Percentiles rank a stretch among this genome's conserved stretches.
Evolutionary conservation across 2,113 vertebrate species (phyloP).

Genomic region (Gymnorhina tibicen): DNA sequence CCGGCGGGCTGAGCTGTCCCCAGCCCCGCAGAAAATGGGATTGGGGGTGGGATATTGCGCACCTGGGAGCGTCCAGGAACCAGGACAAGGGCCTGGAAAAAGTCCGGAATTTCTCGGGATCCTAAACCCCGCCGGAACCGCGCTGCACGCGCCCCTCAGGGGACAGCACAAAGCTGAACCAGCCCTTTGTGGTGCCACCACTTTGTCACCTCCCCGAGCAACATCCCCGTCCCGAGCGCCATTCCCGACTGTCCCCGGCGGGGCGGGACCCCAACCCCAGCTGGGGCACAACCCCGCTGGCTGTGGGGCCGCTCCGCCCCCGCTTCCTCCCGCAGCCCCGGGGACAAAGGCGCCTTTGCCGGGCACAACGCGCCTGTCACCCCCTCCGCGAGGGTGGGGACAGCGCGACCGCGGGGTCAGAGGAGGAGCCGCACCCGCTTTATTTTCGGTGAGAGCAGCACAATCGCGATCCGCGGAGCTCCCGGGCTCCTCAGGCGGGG

Average conservation of each 20-base stretch:
- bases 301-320: not conserved
- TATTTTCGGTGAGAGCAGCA: not conserved
- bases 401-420: not conserved
- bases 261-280: not conserved
- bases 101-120: not conserved
- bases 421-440: not conserved
- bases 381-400: not conserved
- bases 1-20: not conserved
- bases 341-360: not conserved
- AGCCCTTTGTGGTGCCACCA: not conserved
- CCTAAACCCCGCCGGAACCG: not conserved
- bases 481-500: not conserved
- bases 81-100: too few relatives aligned
- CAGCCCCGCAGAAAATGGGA: not conserved
- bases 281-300: not conserved
- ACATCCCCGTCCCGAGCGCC: accelerated
- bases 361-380: not conserved
- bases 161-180: accelerated
- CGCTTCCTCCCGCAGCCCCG: not conserved
- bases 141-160: accelerated
- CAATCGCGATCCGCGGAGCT: not conserved
- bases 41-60: too few relatives aligned
- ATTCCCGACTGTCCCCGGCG: too few relatives aligned
- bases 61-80: too few relatives aligned
- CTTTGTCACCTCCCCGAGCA: not conserved